Evolutionary conservation across 2,888 invertebrate genomes (phyloP), one percentile per base, ranked within the genome.

Genomic region (Dolichopus griseipennis): DNA sequence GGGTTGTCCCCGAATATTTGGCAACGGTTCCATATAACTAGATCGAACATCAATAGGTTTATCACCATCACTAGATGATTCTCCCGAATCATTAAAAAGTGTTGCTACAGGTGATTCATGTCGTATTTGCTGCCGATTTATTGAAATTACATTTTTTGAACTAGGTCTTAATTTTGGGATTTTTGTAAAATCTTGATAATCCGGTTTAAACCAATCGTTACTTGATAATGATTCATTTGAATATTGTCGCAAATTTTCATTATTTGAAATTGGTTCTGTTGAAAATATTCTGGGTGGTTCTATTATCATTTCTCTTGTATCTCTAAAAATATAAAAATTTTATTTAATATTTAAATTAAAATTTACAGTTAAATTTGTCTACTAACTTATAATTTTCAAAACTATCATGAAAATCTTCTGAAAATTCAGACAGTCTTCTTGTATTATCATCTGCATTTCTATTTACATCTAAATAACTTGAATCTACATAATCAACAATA

Each of bases 81-180:
- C 77, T 67, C 78, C 80, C 4, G 80, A 81, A 18, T 80, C 81
- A 43, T 79, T 77, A 52, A 81, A 76, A 76, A 81, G 77, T 10
- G 78, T 77, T n/a, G 80, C 79, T 21, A 81, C 74, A 1, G 79
- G 80, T 1, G 81, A 81, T 18, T 75, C 75, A 68, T 78, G 75
- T 12, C 74, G 73, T 74, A 76, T 74, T 70, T 79, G 78, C n/a
- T 77, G 76, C 12, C 77, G 74, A 43, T 80, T 80, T 63, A 80
- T 80, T n/a, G 78, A 80, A 75, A 80, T 78, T 10, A 81, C 75
- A 73, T 79, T 81, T 66, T 80, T 80, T 0, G 80, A 81, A 67
- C 80, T 79, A 10, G 81, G 81, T 2, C 81, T 75, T 52, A 81
- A 70, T 69, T 77, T 77, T 43, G 81, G 81, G 71, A 80, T 80